These are phyloP conservation scores for Scleropages formosus DNA, from an alignment of 2,797 vertebrate genomes.

Conservation along the genomic window DNA sequence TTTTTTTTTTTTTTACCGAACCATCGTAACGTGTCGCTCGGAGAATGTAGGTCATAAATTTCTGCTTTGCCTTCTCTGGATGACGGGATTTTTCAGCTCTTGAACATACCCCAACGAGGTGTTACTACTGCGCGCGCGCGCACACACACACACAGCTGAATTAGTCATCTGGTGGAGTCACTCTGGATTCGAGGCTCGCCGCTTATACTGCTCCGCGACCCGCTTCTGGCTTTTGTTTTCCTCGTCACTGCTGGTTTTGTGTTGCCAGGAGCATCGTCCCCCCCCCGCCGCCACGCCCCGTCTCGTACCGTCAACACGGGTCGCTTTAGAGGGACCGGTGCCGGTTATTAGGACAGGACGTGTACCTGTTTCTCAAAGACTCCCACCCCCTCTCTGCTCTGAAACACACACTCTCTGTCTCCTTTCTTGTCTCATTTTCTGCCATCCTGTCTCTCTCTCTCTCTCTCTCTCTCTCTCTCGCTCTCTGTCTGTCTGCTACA, in stretches of 20 bases:
- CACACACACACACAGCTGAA: no score
- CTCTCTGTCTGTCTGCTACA: slow-evolving; percentile 19
- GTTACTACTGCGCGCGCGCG: no score
- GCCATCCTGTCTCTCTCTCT: slow-evolving; percentile 56
- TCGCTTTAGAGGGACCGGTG: neutral
- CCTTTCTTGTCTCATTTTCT: slow-evolving; percentile 57
- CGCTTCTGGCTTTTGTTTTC: no score
- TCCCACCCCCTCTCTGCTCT: neutral
- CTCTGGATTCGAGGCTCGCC: no score
- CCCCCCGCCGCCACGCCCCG: no score
- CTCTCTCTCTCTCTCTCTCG: slow-evolving; percentile 51
- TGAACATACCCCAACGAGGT: neutral
- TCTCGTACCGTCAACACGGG: no score
- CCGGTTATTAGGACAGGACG: neutral
- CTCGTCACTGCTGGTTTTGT: no score
- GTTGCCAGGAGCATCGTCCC: no score
- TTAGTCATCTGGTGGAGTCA: no score
- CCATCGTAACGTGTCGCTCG: neutral
- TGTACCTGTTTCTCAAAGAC: neutral
- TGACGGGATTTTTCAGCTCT: neutral
- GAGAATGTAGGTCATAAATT: neutral
- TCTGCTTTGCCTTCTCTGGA: neutral
- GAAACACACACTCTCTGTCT: slow-evolving; percentile 50
- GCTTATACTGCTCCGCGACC: no score
- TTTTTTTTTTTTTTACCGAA: no score